Base-by-base conservation (phyloP, 2,888 invertebrate genomes). In the Brachyopa scutellaris region DNA sequence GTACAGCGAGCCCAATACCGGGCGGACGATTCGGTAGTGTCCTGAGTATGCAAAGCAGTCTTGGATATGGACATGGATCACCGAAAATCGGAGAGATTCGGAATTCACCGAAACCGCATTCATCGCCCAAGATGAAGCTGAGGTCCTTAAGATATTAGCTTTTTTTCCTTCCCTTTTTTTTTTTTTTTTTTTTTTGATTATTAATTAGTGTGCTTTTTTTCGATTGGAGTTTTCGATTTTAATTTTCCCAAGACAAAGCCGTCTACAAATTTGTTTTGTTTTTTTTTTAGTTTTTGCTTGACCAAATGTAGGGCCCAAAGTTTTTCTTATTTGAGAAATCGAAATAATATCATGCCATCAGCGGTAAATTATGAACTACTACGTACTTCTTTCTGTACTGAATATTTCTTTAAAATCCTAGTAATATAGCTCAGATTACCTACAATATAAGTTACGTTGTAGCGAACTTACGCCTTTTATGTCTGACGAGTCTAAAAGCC, bases 41-140 rank as follows among this genome's bases (percentile, higher is more conserved):
- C 72, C 92, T 92, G 61, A 94, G 93, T 77, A 92, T 93, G 78
- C 92, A 93, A 45, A 93, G 93, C 85, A 87, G 88, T 79, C 80
- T 85, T 19, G 74, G 84, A 49, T 85, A 79, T 51, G 85, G 82
- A 80, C 91, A 91, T 86, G 93, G 93, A 57, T 93, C 93, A 45
- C 92, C 92, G 40, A 91, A 92, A 80, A 92, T 93, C 29, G 90
- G 92, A 55, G 93, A 93, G 57, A 90, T 90, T 86, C 91, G 93
- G 17, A 93, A 92, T 85, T 92, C 93, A 66, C 92, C 93, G 23
- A 92, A 93, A 86, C 93, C 95, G 84, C 96, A 96, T 87, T 95
- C 95, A 86, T 97, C 96, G 87, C 97, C 97, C 84, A 97, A 97
- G 92, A 95, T 97, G 94, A 97, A 97, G 92, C 93, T 97, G 91